These are phyloP conservation scores for Neolamprologus caudopunctatus DNA, from an alignment of 2,113 vertebrate genomes.

Conservation along the genomic window DNA sequence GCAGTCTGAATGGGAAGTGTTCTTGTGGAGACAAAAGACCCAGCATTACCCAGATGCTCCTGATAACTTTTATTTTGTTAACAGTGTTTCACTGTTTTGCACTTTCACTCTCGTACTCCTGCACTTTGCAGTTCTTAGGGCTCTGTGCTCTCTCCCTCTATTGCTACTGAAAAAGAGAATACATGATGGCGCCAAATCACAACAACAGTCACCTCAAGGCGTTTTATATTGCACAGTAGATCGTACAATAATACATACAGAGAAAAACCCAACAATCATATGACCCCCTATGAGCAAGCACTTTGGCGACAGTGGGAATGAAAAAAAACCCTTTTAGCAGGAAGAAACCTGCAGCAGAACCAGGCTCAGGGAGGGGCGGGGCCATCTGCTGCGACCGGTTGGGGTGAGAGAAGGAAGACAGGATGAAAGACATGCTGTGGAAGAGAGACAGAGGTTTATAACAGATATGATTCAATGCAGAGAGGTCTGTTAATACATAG, in stretches of 20 bases:
- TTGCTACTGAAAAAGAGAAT: not conserved
- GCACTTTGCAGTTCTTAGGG: not conserved
- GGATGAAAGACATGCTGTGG: no score
- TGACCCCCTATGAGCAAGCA: not conserved
- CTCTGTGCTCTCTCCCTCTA: not conserved
- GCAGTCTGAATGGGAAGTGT: not conserved
- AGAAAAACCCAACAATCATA: not conserved
- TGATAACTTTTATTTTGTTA: not conserved
- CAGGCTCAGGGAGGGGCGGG: not conserved
- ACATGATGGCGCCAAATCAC: not conserved
- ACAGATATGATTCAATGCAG: no score
- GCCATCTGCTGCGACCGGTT: no score
- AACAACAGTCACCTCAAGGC: not conserved
- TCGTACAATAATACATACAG: not conserved
- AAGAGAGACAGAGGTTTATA: no score
- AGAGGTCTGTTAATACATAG: no score
- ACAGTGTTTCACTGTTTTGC: not conserved
- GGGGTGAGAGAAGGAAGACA: no score
- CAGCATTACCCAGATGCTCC: not conserved
- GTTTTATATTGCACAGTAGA: not conserved
- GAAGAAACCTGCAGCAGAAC: not conserved
- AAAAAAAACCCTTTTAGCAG: no score
- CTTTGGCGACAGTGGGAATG: no score
- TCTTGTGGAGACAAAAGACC: not conserved
- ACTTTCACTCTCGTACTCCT: not conserved